Evolutionary conservation across 2,113 vertebrate species (phyloP), one percentile per base, ranked within the genome.

Genomic region (Thalassarche chlororhynchos): DNA sequence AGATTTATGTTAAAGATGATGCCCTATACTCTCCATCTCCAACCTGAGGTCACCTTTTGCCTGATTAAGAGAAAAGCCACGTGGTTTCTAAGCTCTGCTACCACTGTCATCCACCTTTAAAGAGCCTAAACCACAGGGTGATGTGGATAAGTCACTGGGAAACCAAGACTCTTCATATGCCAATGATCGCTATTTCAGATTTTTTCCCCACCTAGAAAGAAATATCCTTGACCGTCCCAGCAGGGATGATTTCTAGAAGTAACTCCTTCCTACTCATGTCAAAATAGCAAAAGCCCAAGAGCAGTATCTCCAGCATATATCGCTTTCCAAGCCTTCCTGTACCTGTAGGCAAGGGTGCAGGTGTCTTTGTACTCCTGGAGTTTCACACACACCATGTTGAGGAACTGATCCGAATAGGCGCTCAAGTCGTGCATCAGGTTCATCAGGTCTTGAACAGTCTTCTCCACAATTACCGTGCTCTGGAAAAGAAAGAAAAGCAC

Each of bases 281-380:
- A 60, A 31, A 62, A 32, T 0, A 76, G 3, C 11, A 21, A 18
- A 21, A 4, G 58, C 34, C 21, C 5, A 11, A 9, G 36, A 38
- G 64, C 44, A 40, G 38, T 2, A 31, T 12, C 19, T 51, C 58
- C 44, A 75, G 28, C 51, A 34, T 0, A 10, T 17, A 8, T 0
- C 0, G 10, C 6, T 10, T 78, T 44, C 51, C 31, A 28, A 64
- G 61, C 14, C 40, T 58, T 42, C 31, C 36, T n/a, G 10, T 98
- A 99, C 99, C 99, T 99, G 99, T 99, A 99, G 82, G 99, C 99
- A 3, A 98, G 89, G 69, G 98, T 98, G 98, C 99, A 99, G 94
- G 99, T 99, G 83, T 99, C 99, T 97, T 99, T 99, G 98, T 99
- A 99, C 71, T 99, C 99, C 94, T 99, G 99, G 10, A 99, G 99